Evolutionary conservation across 2,113 vertebrate species (phyloP).

Genomic region (Glareola pratincola): DNA sequence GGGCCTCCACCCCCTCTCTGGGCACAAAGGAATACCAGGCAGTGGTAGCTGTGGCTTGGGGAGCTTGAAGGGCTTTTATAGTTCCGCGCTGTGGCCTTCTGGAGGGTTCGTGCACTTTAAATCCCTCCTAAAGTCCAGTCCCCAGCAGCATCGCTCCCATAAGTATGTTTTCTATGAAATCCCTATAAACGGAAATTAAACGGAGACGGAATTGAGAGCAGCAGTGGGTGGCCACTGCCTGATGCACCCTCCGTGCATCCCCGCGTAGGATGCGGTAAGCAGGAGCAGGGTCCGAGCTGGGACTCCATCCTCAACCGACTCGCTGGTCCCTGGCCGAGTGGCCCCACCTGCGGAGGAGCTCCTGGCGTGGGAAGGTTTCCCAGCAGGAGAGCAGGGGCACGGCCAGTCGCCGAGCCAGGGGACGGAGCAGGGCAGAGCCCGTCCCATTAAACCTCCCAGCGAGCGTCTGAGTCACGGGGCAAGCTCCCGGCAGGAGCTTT

Average conservation of each 20-base stretch:
- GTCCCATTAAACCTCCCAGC: background rate
- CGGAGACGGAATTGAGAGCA: background rate
- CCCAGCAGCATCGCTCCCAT: background rate
- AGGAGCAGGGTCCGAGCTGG: background rate
- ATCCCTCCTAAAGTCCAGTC: background rate
- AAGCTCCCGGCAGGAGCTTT: background rate
- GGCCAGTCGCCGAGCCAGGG: background rate
- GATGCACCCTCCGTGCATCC: background rate
- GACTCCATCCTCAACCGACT: background rate
- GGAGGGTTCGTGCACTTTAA: background rate
- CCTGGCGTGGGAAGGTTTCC: background rate
- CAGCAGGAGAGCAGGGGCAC: background rate
- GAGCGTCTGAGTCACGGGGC: background rate
- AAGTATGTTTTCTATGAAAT: background rate
- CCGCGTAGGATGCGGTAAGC: background rate
- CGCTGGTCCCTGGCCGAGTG: accelerated
- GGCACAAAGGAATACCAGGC: background rate
- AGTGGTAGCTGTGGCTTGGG: accelerated
- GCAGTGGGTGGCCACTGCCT: background rate
- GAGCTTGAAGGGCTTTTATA: background rate
- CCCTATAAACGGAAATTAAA: background rate
- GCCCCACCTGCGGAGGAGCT: background rate
- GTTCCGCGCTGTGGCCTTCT: background rate
- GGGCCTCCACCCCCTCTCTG: too few species aligned
- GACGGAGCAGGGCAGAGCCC: background rate